A percentile compares a stretch with the other conserved stretches of the same genome.
phyloP scores from a whole-genome alignment of 2,888 invertebrate genomes.

The Sepioteuthis lessoniana region DNA sequence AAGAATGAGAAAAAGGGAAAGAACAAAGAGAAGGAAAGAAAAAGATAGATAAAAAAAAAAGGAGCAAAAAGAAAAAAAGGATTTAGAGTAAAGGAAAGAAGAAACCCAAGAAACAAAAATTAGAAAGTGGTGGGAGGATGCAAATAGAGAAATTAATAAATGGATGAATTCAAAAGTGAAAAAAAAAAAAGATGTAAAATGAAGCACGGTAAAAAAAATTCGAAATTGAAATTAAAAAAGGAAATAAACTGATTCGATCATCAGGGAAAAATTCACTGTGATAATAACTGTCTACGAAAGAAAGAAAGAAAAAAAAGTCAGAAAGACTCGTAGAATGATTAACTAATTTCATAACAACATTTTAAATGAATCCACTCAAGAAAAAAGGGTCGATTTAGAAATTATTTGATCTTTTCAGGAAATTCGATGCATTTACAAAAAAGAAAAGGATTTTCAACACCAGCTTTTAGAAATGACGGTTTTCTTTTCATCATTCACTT shows the following conservation, averaged over 20 bases:
- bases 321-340: background rate
- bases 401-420: background rate
- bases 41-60: background rate
- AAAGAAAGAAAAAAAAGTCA: too few relatives aligned
- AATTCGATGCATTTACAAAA: background rate
- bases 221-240: too few relatives aligned
- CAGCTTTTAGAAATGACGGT: background rate
- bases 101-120: background rate
- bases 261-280: too few relatives aligned
- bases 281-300: too few relatives aligned
- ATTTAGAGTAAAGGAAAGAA: background rate
- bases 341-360: background rate
- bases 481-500: background rate
- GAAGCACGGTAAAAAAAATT: background rate
- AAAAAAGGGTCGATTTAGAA: background rate
- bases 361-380: background rate
- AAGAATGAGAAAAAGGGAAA: background rate
- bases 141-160: too few relatives aligned
- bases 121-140: too few relatives aligned
- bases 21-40: background rate
- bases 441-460: background rate
- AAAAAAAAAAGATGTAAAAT: background rate
- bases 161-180: background rate
- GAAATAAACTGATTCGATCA: too few relatives aligned
- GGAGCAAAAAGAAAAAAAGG: background rate